phyloP scores from a whole-genome alignment of 1,140 invertebrate genomes.

The Drosophila bocki region DNA sequence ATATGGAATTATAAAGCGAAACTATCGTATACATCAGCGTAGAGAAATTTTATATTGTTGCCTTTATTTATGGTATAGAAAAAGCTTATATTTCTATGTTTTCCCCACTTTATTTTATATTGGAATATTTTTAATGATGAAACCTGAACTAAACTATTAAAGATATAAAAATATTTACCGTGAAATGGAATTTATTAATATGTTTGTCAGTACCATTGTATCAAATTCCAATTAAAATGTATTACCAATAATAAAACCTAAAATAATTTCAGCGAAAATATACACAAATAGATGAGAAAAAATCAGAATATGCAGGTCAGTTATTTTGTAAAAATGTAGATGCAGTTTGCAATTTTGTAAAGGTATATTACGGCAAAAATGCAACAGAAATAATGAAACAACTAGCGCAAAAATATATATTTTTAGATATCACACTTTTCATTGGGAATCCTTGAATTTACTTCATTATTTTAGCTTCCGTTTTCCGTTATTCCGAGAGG shows the following conservation, averaged over 20 bases:
- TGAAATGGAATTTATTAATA: constrained; percentile 1
- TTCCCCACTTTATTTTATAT: neutral
- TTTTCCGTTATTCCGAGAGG: too few species aligned
- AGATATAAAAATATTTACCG: neutral
- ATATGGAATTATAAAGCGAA: neutral
- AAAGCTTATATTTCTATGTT: neutral
- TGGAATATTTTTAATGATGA: neutral
- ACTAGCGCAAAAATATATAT: neutral
- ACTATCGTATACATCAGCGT: neutral
- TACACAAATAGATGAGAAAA: neutral
- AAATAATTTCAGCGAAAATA: constrained; percentile 6
- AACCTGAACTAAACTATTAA: neutral
- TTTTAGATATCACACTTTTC: constrained; percentile 7
- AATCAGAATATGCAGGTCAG: neutral
- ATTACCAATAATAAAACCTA: neutral
- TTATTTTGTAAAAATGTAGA: constrained; percentile 5
- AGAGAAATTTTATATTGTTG: neutral
- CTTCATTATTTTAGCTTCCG: constrained; percentile 18
- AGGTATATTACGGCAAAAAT: neutral
- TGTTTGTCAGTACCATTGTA: neutral
- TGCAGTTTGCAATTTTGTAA: neutral
- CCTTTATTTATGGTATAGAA: neutral
- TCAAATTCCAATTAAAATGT: neutral
- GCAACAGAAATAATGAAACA: neutral
- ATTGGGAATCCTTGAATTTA: constrained; percentile 19